Conservation (phyloP, 1,140 invertebrate species). For the Drosophila busckii region DNA sequence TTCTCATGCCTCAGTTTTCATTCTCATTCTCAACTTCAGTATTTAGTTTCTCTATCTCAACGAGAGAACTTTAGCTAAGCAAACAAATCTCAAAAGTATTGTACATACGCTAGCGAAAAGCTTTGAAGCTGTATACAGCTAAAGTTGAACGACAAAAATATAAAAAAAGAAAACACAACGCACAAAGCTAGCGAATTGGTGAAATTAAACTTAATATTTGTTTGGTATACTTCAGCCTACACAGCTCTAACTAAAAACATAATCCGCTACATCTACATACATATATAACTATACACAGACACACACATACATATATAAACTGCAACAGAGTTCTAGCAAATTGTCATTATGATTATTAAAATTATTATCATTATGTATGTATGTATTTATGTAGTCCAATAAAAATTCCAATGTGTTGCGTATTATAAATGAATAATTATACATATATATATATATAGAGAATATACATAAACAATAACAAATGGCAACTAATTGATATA, state of each 20-base stretch:
- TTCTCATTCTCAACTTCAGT: slow-evolving; percentile 2
- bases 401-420: slow-evolving; percentile 65
- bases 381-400: slow-evolving; percentile 70
- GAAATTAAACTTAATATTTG: slow-evolving; percentile 55
- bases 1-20: slow-evolving; percentile 4
- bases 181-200: slow-evolving; percentile 73
- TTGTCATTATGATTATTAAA: slow-evolving; percentile 52
- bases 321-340: slow-evolving; percentile 33
- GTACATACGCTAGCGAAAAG: slow-evolving; percentile 33
- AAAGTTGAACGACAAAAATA: not conserved
- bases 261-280: too few species aligned
- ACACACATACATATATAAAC: slow-evolving; percentile 4
- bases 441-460: slow-evolving; percentile 34
- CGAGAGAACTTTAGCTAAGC: slow-evolving; percentile 13
- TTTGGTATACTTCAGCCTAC: slow-evolving; percentile 10
- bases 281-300: too few species aligned
- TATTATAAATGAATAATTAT: slow-evolving; percentile 58
- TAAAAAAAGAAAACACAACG: slow-evolving; percentile 33
- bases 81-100: slow-evolving; percentile 6
- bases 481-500: slow-evolving; percentile 14
- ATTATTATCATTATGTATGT: slow-evolving; percentile 59
- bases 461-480: slow-evolving; percentile 11
- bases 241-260: too few species aligned
- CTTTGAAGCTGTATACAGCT: slow-evolving; percentile 15
- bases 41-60: slow-evolving; percentile 11